phyloP scores from a whole-genome alignment of 2,888 invertebrate genomes.

The Ochropleura leucogaster region DNA sequence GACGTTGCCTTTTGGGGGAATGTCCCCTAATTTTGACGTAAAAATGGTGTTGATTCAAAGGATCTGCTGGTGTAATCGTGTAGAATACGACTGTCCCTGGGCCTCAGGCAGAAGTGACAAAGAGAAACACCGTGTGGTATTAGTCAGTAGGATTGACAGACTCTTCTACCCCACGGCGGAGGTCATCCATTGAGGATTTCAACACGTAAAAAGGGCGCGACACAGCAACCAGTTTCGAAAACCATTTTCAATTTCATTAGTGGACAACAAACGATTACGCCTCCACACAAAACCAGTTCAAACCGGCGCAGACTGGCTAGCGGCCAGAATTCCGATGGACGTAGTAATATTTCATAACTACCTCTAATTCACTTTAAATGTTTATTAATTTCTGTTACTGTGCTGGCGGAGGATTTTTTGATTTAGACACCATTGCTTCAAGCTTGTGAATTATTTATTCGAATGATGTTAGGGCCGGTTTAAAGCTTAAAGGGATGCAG shows the following conservation, averaged over 20 bases:
- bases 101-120: no score
- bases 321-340: slow-evolving; percentile 59
- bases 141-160: no score
- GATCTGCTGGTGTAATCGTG: background rate
- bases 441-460: no score
- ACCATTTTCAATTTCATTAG: slow-evolving; percentile 38
- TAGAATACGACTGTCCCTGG: no score
- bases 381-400: slow-evolving; percentile 38
- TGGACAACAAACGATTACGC: slow-evolving; percentile 34
- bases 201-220: no score
- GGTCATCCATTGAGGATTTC: no score
- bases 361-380: slow-evolving; percentile 37
- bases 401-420: background rate
- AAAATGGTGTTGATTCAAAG: background rate
- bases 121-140: no score
- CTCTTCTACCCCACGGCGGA: no score
- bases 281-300: slow-evolving; percentile 46
- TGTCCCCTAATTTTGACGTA: background rate
- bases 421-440: background rate
- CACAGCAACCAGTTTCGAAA: slow-evolving; percentile 6
- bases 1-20: background rate
- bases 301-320: slow-evolving; percentile 58
- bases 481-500: background rate
- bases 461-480: background rate
- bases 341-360: slow-evolving; percentile 60